phyloP scores from a whole-genome alignment of 1,140 invertebrate species.

The Zophobas atratus region DNA sequence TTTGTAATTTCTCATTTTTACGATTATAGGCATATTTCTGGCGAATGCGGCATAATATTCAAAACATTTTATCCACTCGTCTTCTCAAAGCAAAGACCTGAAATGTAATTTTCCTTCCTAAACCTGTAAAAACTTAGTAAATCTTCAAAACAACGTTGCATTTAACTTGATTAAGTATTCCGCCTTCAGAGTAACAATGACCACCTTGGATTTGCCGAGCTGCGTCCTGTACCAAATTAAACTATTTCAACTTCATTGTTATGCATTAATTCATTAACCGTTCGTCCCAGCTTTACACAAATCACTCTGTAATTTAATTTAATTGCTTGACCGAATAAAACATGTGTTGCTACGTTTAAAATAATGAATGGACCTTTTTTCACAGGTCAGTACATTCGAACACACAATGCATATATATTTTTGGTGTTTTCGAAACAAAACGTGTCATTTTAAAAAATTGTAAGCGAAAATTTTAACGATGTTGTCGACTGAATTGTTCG shows the following conservation, averaged over 20 bases:
- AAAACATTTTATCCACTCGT: no score
- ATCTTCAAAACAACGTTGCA: not conserved
- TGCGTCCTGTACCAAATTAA: constrained; percentile 32
- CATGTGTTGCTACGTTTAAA: constrained; percentile 44
- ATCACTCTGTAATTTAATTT: constrained; percentile 48
- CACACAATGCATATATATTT: not conserved
- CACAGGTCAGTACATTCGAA: not conserved
- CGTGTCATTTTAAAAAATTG: not conserved
- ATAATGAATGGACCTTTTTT: constrained; percentile 36
- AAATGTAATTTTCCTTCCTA: no score
- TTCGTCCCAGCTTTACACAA: constrained; percentile 38
- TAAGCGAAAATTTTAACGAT: not conserved
- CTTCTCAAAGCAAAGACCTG: no score
- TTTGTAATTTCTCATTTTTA: no score
- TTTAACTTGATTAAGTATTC: constrained; percentile 13
- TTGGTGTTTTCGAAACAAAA: not conserved
- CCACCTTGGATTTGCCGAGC: constrained; percentile 27
- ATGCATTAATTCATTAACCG: constrained; percentile 46
- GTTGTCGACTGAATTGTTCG: not conserved
- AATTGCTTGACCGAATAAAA: constrained; percentile 45
- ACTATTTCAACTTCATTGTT: constrained; percentile 46
- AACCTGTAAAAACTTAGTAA: no score
- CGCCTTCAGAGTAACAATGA: constrained; percentile 32
- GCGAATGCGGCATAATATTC: no score
- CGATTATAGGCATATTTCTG: no score